These are phyloP conservation scores for Eurosta solidaginis DNA, from an alignment of 1,140 invertebrate genomes.

Conservation along the genomic window DNA sequence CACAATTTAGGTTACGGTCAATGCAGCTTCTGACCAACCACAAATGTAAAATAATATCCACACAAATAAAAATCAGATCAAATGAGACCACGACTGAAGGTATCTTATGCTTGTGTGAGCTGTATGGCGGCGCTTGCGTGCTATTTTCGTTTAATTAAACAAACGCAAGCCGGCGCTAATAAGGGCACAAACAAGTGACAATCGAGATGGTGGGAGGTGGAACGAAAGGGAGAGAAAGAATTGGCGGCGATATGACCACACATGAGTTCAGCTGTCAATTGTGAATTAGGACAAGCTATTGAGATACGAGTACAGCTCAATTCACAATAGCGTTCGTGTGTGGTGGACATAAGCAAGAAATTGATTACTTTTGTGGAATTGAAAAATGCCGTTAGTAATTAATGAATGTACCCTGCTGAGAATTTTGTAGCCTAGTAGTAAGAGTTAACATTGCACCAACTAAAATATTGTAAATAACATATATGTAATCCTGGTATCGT, in stretches of 20 bases:
- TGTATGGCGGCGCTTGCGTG: slow-evolving; percentile 8
- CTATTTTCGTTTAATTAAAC: slow-evolving; percentile 13
- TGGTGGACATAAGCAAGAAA: background rate
- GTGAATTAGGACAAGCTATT: slow-evolving; percentile 1
- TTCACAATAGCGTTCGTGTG: background rate
- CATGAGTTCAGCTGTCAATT: background rate
- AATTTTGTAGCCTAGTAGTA: no score
- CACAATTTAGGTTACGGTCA: slow-evolving; percentile 14
- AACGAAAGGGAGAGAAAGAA: background rate
- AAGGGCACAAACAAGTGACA: no score
- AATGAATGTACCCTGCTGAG: no score
- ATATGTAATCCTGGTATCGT: no score
- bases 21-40: background rate
- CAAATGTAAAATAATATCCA: background rate
- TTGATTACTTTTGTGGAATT: background rate
- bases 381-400: background rate
- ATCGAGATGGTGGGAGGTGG: no score
- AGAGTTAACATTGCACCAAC: no score
- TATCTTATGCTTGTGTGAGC: no score
- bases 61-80: background rate
- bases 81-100: background rate
- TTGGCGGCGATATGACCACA: background rate
- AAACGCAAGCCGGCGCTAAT: background rate
- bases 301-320: no score
- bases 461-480: no score